phyloP scores from a whole-genome alignment of 1,140 invertebrate genomes.

The Drosophila pseudoananassae region DNA sequence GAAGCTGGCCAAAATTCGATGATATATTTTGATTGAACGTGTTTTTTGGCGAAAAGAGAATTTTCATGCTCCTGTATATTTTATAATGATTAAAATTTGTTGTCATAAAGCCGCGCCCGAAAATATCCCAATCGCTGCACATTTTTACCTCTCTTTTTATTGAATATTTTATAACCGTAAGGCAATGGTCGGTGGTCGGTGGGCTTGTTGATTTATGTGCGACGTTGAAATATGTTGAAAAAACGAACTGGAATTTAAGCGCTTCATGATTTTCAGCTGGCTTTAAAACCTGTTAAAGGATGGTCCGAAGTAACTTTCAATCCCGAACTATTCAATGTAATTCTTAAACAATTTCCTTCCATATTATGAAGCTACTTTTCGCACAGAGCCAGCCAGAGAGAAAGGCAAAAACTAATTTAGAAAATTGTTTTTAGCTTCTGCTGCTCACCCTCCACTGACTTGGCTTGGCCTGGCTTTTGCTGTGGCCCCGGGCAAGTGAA shows the following conservation, averaged over 20 bases:
- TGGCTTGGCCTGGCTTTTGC: constrained; percentile 1
- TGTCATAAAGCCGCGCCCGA: constrained; percentile 23
- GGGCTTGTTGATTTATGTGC: constrained; percentile 30
- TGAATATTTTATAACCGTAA: constrained; percentile 32
- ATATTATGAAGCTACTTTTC: constrained; percentile 20
- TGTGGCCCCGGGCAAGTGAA: constrained; percentile 27
- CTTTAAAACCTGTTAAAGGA: constrained; percentile 29
- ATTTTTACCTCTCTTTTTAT: constrained; percentile 15
- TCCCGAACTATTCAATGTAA: constrained; percentile 17
- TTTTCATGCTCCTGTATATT: constrained; percentile 35
- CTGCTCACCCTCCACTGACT: neutral
- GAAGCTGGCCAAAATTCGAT: constrained; percentile 24
- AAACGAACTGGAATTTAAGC: constrained; percentile 18
- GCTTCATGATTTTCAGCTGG: neutral
- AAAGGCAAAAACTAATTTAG: constrained; percentile 60
- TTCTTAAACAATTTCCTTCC: constrained; percentile 39
- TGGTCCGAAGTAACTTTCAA: constrained; percentile 10
- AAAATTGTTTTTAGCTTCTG: constrained; percentile 75
- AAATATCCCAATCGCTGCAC: constrained; percentile 6
- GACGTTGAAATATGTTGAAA: constrained; percentile 6
- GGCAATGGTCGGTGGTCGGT: constrained; percentile 7
- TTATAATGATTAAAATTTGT: constrained; percentile 58
- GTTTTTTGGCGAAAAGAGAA: constrained; percentile 17
- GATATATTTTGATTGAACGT: constrained; percentile 32
- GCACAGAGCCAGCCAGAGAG: neutral